Conservation (phyloP, 2,797 vertebrate genomes). For the Danio tinwini region DNA sequence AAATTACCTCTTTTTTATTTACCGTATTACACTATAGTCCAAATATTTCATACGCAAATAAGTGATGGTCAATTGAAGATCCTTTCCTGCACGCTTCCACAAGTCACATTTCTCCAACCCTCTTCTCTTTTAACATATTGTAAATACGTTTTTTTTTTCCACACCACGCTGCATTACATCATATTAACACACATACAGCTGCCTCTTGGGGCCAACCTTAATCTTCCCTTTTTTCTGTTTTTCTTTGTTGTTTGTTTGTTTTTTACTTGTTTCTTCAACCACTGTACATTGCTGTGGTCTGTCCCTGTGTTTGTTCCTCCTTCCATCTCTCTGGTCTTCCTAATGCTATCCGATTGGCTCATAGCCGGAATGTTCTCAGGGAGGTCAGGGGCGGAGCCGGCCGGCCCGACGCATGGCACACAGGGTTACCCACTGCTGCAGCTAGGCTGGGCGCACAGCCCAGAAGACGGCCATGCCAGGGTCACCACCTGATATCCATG, state of each 20-base stretch:
- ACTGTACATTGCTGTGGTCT: slow-evolving; percentile 52
- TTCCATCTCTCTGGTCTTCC: slow-evolving; percentile 27
- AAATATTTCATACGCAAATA: not conserved
- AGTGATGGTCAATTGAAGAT: slow-evolving; percentile 18
- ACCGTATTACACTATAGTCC: not conserved
- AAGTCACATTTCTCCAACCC: slow-evolving; percentile 51
- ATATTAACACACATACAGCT: slow-evolving; percentile 60
- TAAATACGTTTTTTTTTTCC: slow-evolving; percentile 41
- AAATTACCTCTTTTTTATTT: not conserved
- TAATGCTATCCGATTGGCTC: slow-evolving; percentile 48
- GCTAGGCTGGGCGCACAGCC: slow-evolving; percentile 64
- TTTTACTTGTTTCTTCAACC: slow-evolving; percentile 60
- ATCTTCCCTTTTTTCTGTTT: slow-evolving; percentile 65
- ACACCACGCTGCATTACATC: slow-evolving; percentile 55
- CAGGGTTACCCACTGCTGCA: slow-evolving; percentile 65
- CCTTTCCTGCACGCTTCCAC: slow-evolving; percentile 42
- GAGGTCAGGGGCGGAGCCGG: slow-evolving; percentile 60
- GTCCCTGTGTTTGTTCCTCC: slow-evolving; percentile 48
- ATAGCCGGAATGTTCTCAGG: slow-evolving; percentile 61
- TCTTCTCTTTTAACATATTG: slow-evolving; percentile 53
- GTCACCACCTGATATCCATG: slow-evolving; percentile 60
- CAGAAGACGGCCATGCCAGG: slow-evolving; percentile 63
- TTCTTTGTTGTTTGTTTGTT: slow-evolving; percentile 65
- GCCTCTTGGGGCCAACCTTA: slow-evolving; percentile 61
- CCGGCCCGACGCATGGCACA: slow-evolving; percentile 51